Evolutionary conservation across 1,140 invertebrate species (phyloP).

Genomic region (Caenorhabditis inopinata): DNA sequence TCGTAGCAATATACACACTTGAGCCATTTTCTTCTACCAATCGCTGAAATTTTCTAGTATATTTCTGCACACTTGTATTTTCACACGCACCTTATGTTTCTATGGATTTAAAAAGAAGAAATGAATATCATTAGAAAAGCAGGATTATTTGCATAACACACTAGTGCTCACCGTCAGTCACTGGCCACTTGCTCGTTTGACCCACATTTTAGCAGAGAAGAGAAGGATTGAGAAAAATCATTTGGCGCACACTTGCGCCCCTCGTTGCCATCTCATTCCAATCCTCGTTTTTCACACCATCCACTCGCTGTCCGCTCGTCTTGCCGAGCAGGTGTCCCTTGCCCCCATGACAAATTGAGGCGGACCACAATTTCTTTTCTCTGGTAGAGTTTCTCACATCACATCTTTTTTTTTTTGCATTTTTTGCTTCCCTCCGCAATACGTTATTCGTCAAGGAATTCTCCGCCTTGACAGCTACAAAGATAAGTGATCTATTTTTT

Average conservation of each 20-base stretch:
- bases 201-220: not conserved
- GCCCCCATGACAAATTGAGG: not conserved
- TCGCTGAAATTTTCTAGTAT: no score
- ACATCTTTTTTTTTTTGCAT: not conserved
- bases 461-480: no score
- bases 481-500: not conserved
- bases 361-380: conserved; percentile 4
- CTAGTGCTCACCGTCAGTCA: not conserved
- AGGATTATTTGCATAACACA: not conserved
- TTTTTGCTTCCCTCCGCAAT: not conserved
- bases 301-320: not conserved
- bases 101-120: not conserved
- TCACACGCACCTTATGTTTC: not conserved
- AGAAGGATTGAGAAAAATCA: not conserved
- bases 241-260: not conserved
- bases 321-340: not conserved
- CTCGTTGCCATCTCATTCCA: not conserved
- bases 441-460: no score
- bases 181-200: not conserved
- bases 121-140: not conserved
- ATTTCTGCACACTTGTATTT: no score
- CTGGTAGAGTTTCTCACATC: not conserved
- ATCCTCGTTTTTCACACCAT: conserved; percentile 23
- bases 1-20: no score
- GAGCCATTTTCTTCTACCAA: no score